Conservation (phyloP, 1,140 invertebrate species). For the Tribolium castaneum region DNA sequence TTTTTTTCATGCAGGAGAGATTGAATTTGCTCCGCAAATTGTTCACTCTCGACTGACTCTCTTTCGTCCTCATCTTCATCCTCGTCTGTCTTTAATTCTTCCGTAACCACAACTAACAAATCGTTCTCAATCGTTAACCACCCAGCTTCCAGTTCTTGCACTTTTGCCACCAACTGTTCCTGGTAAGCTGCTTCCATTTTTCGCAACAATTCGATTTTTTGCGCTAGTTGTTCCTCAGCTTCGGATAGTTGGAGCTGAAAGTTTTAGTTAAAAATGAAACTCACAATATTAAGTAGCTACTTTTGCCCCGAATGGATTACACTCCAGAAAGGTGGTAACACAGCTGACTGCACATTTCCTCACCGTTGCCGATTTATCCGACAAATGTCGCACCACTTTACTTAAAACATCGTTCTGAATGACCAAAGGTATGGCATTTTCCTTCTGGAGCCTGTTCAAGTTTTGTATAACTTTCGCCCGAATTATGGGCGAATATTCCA, state of each 20-base stretch:
- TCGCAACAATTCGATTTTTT: slow-evolving; percentile 44
- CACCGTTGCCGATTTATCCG: slow-evolving; percentile 75
- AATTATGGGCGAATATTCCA: slow-evolving; percentile 77
- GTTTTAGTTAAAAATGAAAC: slow-evolving; percentile 11
- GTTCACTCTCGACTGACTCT: slow-evolving; percentile 26
- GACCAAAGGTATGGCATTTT: slow-evolving; percentile 72
- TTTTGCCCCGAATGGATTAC: slow-evolving; percentile 56
- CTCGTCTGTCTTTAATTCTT: slow-evolving; percentile 48
- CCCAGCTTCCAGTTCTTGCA: slow-evolving; percentile 50
- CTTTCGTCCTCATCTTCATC: slow-evolving; percentile 16
- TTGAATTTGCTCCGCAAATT: slow-evolving; percentile 45
- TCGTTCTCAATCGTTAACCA: slow-evolving; percentile 52
- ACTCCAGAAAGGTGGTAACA: slow-evolving; percentile 56
- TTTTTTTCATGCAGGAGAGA: slow-evolving; percentile 49
- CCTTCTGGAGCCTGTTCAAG: slow-evolving; percentile 71
- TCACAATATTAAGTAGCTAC: slow-evolving; percentile 42
- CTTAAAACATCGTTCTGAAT: slow-evolving; percentile 69
- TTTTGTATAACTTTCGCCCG: slow-evolving; percentile 75
- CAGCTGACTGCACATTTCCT: slow-evolving; percentile 70
- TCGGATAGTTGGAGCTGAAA: slow-evolving; percentile 55
- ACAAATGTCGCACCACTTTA: slow-evolving; percentile 68
- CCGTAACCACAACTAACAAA: slow-evolving; percentile 46
- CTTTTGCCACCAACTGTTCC: slow-evolving; percentile 41
- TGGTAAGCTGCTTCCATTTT: slow-evolving; percentile 49
- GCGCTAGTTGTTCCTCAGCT: slow-evolving; percentile 49